These are phyloP conservation scores for Cottoperca gobio DNA, from an alignment of 2,797 vertebrate species.

Conservation along the genomic window DNA sequence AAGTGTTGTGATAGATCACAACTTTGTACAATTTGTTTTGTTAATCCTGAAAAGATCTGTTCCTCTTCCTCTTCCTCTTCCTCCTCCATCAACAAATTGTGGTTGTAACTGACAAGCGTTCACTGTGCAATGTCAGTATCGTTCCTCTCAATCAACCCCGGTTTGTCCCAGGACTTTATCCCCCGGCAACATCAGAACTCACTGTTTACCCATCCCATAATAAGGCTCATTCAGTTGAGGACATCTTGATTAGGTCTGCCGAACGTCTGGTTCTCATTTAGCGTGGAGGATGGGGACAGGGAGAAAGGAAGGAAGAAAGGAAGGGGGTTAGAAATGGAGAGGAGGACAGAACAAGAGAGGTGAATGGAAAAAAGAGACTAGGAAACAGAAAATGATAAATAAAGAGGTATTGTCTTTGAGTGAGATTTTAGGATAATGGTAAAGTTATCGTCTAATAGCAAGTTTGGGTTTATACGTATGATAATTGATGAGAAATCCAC, in stretches of 20 bases:
- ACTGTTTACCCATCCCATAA: slow-evolving; percentile 84
- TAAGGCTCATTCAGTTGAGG: slow-evolving; percentile 81
- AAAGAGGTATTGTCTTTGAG: background rate
- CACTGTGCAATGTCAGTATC: slow-evolving; percentile 49
- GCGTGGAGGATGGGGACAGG: slow-evolving; percentile 61
- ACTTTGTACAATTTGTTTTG: background rate
- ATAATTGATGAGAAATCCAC: background rate
- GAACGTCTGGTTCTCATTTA: slow-evolving; percentile 84
- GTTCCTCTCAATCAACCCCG: slow-evolving; percentile 72
- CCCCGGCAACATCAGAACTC: slow-evolving; percentile 76
- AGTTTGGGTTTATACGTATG: background rate
- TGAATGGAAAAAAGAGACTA: slow-evolving; percentile 21
- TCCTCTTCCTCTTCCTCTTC: background rate
- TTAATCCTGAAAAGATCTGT: background rate
- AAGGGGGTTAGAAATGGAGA: slow-evolving; percentile 26
- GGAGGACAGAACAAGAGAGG: slow-evolving; percentile 34
- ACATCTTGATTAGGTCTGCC: slow-evolving; percentile 84
- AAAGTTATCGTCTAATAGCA: background rate
- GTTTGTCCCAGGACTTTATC: slow-evolving; percentile 69
- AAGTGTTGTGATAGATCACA: background rate
- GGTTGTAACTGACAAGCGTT: slow-evolving; percentile 47
- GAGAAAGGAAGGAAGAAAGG: slow-evolving; percentile 13
- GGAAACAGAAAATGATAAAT: slow-evolving; percentile 8
- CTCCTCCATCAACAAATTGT: slow-evolving; percentile 36
- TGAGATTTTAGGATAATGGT: background rate